A percentile compares a stretch with the other conserved stretches of the same genome.
phyloP scores from a whole-genome alignment of 2,113 vertebrate species.

The Notarius quadriscutis region DNA sequence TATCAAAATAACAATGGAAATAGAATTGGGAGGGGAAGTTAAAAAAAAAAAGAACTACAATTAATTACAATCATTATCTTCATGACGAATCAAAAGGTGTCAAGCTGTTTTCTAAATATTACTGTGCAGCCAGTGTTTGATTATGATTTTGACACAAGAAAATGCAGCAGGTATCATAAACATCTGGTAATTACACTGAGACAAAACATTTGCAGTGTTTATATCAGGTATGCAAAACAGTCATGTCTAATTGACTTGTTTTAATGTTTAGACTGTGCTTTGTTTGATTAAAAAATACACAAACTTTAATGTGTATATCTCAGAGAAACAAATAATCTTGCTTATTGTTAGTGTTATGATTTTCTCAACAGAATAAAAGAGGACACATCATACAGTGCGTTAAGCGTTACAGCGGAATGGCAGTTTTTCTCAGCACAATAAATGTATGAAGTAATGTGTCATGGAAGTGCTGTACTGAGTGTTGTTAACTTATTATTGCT shows the following conservation, averaged over 20 bases:
- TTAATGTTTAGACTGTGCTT: slow-evolving; percentile 42
- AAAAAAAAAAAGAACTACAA: slow-evolving; percentile 74
- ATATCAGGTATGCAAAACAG: slow-evolving; percentile 52
- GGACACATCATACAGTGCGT: not conserved
- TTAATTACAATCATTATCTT: slow-evolving; percentile 93
- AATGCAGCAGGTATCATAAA: slow-evolving; percentile 90
- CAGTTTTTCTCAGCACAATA: not conserved
- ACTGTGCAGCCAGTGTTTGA: slow-evolving; percentile 89
- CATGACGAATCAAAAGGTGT: slow-evolving; percentile 92
- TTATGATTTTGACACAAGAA: slow-evolving; percentile 91
- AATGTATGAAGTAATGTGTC: slow-evolving; percentile 10
- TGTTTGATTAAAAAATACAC: slow-evolving; percentile 36
- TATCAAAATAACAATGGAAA: slow-evolving; percentile 77
- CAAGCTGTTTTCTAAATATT: slow-evolving; percentile 96
- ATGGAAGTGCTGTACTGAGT: not conserved
- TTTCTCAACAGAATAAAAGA: slow-evolving; percentile 21
- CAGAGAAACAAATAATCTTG: slow-evolving; percentile 25
- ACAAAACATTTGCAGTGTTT: slow-evolving; percentile 64
- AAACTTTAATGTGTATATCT: slow-evolving; percentile 21
- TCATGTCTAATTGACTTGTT: slow-evolving; percentile 53
- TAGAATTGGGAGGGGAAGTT: slow-evolving; percentile 76
- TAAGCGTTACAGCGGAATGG: not conserved
- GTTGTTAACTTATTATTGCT: not conserved
- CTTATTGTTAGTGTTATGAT: slow-evolving; percentile 24
- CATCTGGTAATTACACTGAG: slow-evolving; percentile 82